phyloP scores from a whole-genome alignment of 2,797 vertebrate genomes.

The Taenioides sp. region DNA sequence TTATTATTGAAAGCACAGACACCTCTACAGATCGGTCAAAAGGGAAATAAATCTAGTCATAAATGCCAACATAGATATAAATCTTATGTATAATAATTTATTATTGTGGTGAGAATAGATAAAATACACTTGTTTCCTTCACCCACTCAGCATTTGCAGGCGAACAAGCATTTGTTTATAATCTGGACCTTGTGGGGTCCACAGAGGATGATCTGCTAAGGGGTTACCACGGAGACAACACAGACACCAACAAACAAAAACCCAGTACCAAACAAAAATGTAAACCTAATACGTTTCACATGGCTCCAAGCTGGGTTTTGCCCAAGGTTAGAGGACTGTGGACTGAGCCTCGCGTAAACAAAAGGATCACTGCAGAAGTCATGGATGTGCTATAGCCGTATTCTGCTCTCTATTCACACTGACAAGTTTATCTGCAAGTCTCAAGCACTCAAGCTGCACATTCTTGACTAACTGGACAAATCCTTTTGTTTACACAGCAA shows the following conservation, averaged over 20 bases:
- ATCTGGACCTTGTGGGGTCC: constrained; percentile 82
- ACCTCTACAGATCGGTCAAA: constrained; percentile 34
- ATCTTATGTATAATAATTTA: constrained; percentile 60
- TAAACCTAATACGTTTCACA: constrained; percentile 74
- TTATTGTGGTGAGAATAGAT: constrained; percentile 49
- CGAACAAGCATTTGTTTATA: constrained; percentile 69
- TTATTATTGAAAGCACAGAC: constrained; percentile 30
- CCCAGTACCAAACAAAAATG: constrained; percentile 63
- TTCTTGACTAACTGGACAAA: constrained; percentile 47
- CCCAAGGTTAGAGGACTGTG: constrained; percentile 56
- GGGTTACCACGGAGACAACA: constrained; percentile 73
- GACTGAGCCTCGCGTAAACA: constrained; percentile 57
- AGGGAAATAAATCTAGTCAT: constrained; percentile 41
- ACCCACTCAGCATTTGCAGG: constrained; percentile 49
- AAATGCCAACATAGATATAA: constrained; percentile 56
- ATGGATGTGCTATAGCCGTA: constrained; percentile 29
- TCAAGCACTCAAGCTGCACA: constrained; percentile 31
- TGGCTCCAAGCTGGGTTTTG: constrained; percentile 63
- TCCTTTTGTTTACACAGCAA: constrained; percentile 37
- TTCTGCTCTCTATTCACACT: constrained; percentile 32
- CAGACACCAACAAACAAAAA: constrained; percentile 76
- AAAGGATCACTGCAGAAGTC: constrained; percentile 43
- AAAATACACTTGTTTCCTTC: constrained; percentile 52
- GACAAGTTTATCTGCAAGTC: constrained; percentile 56
- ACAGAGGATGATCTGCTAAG: constrained; percentile 68